A percentile compares a stretch with the other conserved stretches of the same genome.
These are phyloP conservation scores for Drosophila sproati DNA, from an alignment of 1,140 invertebrate genomes.

Conservation along the genomic window DNA sequence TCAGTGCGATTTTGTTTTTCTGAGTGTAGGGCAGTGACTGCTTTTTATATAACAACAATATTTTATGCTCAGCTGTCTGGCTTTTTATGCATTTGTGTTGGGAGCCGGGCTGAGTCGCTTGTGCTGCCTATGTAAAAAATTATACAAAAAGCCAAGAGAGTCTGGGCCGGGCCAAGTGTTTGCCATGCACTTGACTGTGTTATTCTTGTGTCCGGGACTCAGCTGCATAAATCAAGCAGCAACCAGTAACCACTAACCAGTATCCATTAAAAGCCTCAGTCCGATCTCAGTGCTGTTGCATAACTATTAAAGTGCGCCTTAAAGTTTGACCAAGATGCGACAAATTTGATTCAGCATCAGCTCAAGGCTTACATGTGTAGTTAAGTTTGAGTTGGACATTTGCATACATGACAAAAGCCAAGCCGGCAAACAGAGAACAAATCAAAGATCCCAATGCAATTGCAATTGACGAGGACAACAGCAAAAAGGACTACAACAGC, in stretches of 20 bases:
- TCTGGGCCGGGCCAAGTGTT: conserved; percentile 64
- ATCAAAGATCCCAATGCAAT: conserved; percentile 41
- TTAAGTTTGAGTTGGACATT: conserved; percentile 36
- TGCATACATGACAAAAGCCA: conserved; percentile 39
- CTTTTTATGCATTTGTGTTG: conserved; percentile 74
- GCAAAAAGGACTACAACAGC: neutral
- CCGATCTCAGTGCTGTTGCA: conserved; percentile 10
- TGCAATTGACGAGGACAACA: conserved; percentile 35
- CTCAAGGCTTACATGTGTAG: conserved; percentile 18
- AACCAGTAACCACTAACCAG: conserved; percentile 31
- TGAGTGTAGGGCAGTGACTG: conserved; percentile 39
- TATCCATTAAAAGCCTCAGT: conserved; percentile 5
- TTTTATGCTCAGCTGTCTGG: conserved; percentile 81
- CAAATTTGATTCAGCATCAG: conserved; percentile 46
- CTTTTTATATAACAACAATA: conserved; percentile 83
- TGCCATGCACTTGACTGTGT: conserved; percentile 80
- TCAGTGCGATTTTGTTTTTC: too few species aligned
- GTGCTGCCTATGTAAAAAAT: conserved; percentile 76
- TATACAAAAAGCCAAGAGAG: conserved; percentile 72
- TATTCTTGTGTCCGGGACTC: conserved; percentile 66
- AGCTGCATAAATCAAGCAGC: conserved; percentile 69
- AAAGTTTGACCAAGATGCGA: conserved; percentile 23
- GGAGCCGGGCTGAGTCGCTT: conserved; percentile 25
- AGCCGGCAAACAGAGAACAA: conserved; percentile 24
- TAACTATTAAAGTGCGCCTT: conserved; percentile 41